phyloP scores from a whole-genome alignment of 2,113 vertebrate genomes.

The Vulpes lagopus region DNA sequence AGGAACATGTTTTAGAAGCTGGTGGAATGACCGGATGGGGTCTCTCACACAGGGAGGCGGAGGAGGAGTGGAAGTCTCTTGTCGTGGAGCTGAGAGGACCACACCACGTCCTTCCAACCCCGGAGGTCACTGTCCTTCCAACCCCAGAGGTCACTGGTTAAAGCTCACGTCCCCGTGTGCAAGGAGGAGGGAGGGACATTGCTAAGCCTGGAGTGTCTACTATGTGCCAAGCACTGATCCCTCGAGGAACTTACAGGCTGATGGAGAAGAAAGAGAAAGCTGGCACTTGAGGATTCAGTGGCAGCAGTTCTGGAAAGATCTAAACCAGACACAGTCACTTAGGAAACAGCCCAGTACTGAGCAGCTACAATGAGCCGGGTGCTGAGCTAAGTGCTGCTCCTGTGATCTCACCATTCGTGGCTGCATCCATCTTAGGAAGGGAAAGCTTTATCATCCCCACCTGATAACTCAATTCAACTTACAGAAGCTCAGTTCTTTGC shows the following conservation, averaged over 20 bases:
- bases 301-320: background rate
- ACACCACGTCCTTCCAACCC: no score
- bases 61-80: background rate
- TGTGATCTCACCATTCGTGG: background rate
- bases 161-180: background rate
- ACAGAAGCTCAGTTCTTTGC: background rate
- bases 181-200: background rate
- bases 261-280: background rate
- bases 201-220: background rate
- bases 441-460: background rate
- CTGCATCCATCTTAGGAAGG: background rate
- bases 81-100: background rate
- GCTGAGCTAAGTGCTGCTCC: background rate
- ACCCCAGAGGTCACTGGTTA: background rate
- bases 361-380: background rate
- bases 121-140: background rate
- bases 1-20: background rate
- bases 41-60: background rate
- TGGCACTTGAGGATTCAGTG: accelerated
- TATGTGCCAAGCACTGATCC: background rate
- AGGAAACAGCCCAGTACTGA: background rate
- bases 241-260: background rate
- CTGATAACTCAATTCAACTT: background rate
- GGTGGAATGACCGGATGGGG: background rate
- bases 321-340: background rate